These are phyloP conservation scores for Anguilla pacifica DNA, from an alignment of 2,797 vertebrate species.

Conservation along the genomic window DNA sequence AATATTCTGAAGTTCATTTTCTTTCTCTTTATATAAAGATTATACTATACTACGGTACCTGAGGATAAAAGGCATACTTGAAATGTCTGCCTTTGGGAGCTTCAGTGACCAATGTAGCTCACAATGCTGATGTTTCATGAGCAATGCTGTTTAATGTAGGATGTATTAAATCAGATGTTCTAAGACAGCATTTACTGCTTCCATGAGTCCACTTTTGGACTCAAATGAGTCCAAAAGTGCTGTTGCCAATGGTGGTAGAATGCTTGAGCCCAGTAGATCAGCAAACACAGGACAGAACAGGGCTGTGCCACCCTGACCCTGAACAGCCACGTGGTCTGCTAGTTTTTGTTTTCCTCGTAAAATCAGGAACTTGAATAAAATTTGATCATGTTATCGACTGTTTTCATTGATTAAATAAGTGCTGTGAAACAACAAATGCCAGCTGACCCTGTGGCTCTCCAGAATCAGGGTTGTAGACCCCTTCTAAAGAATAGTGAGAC, in stretches of 20 bases:
- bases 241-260: too few relatives aligned
- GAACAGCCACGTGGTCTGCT: background rate
- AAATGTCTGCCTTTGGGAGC: background rate
- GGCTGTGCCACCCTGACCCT: background rate
- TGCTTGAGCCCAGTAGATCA: too few relatives aligned
- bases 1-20: background rate
- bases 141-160: background rate
- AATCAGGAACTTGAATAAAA: background rate
- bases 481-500: background rate
- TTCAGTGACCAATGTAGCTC: background rate
- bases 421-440: background rate
- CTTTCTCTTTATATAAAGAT: too few relatives aligned
- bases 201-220: background rate
- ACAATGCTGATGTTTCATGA: background rate
- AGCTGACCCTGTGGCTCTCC: background rate
- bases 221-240: too few relatives aligned
- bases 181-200: background rate
- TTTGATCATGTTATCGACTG: background rate
- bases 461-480: background rate
- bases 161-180: background rate
- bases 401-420: background rate
- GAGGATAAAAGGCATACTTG: too few relatives aligned
- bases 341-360: background rate
- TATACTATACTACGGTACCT: too few relatives aligned
- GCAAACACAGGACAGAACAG: background rate